Percentiles rank a stretch among this genome's conserved stretches.
Evolutionary conservation across 2,888 invertebrate genomes (phyloP).

Genomic region (Lampropteryx suffumata): DNA sequence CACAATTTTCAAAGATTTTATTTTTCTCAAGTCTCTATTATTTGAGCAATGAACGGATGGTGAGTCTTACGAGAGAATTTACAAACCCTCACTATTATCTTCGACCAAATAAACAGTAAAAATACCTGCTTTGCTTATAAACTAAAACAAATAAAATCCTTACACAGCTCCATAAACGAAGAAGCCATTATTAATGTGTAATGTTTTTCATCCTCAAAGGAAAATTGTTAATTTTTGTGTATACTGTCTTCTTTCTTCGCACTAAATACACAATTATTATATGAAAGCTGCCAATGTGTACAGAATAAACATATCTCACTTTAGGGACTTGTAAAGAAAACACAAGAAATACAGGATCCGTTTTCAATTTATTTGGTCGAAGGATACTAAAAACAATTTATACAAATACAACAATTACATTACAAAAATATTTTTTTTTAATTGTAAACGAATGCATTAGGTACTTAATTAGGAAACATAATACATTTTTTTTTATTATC

Average conservation of each 20-base stretch:
- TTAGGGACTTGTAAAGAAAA: conserved; percentile 19
- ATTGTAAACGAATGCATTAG: conserved; percentile 14
- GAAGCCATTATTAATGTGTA: neutral
- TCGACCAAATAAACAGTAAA: conserved; percentile 27
- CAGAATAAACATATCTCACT: conserved; percentile 3
- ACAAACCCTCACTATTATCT: conserved; percentile 14
- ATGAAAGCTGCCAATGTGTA: conserved; percentile 13
- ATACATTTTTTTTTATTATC: conserved; percentile 13
- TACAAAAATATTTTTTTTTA: conserved; percentile 20
- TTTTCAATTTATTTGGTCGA: conserved; percentile 27
- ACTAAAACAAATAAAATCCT: conserved; percentile 9
- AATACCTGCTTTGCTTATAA: conserved; percentile 10
- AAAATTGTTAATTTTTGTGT: neutral
- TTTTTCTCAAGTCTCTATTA: neutral
- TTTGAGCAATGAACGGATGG: neutral
- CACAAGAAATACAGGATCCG: conserved; percentile 16
- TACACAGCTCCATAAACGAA: neutral
- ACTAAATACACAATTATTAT: neutral
- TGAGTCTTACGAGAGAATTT: neutral
- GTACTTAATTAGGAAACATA: conserved; percentile 15
- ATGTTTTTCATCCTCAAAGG: neutral
- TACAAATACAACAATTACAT: conserved; percentile 22
- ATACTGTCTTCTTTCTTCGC: neutral
- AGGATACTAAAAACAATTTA: conserved; percentile 18
- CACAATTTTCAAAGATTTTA: too few species aligned